Evolutionary conservation across 2,888 invertebrate species (phyloP).

Genomic region (Parnassius orleans): DNA sequence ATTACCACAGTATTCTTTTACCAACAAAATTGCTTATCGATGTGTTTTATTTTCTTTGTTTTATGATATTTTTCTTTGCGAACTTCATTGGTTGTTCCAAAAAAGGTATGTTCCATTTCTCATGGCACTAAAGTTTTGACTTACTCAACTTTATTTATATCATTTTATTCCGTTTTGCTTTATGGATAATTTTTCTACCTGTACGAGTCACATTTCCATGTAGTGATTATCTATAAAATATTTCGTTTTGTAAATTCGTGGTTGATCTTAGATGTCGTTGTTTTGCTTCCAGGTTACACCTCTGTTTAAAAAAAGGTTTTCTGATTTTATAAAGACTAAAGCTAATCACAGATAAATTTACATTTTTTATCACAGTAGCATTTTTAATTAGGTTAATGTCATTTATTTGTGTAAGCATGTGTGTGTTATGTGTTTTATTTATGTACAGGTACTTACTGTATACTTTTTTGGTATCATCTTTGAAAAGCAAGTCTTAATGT

Average conservation of each 20-base stretch:
- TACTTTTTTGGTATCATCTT: constrained; percentile 8
- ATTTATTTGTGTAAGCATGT: constrained; percentile 55
- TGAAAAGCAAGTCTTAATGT: constrained; percentile 10
- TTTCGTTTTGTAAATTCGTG: constrained; percentile 56
- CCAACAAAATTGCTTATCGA: constrained; percentile 76
- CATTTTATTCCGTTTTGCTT: constrained; percentile 49
- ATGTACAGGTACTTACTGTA: not conserved
- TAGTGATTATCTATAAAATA: constrained; percentile 66
- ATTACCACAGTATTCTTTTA: constrained; percentile 68
- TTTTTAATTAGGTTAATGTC: constrained; percentile 42
- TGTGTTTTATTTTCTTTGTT: constrained; percentile 67
- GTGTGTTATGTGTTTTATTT: constrained; percentile 49
- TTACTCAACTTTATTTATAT: constrained; percentile 41
- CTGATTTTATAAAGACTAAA: constrained; percentile 24
- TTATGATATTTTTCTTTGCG: constrained; percentile 40
- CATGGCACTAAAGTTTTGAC: constrained; percentile 52
- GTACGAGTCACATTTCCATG: constrained; percentile 61
- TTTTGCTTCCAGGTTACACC: constrained; percentile 80
- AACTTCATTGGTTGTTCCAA: constrained; percentile 36
- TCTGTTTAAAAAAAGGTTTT: constrained; percentile 27
- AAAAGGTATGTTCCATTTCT: constrained; percentile 45
- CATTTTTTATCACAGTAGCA: constrained; percentile 52
- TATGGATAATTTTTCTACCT: constrained; percentile 52
- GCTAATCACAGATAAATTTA: constrained; percentile 79
- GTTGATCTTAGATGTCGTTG: constrained; percentile 76